phyloP scores from a whole-genome alignment of 2,797 vertebrate species.

The Fringilla coelebs region DNA sequence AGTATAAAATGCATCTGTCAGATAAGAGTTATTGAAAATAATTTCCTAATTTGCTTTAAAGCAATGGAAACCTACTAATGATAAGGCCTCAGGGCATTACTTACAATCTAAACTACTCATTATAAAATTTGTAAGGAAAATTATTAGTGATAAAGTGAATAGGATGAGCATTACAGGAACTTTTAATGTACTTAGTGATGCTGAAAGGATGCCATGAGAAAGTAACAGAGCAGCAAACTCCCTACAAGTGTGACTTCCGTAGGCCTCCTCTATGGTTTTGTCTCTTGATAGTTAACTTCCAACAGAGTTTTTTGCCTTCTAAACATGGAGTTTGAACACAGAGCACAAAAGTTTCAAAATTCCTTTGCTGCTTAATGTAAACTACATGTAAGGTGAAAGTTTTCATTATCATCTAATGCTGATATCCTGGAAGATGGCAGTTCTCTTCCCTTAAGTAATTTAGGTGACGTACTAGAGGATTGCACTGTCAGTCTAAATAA shows the following conservation, averaged over 20 bases:
- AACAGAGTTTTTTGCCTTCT: not conserved
- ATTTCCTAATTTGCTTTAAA: slow-evolving; percentile 19
- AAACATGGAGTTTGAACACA: not conserved
- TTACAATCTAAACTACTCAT: not conserved
- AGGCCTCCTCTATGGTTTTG: not conserved
- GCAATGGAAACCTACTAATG: not conserved
- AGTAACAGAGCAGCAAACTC: not conserved
- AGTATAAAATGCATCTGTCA: slow-evolving; percentile 17
- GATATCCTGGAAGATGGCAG: not conserved
- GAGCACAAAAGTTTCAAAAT: not conserved
- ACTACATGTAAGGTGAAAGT: not conserved
- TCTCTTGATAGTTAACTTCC: not conserved
- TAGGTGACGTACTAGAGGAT: not conserved
- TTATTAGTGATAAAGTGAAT: not conserved
- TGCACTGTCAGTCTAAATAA: not conserved
- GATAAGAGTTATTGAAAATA: slow-evolving; percentile 22
- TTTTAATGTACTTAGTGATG: not conserved
- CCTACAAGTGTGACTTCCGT: not conserved
- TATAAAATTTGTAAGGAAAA: not conserved
- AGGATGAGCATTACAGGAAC: not conserved
- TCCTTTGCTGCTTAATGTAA: not conserved
- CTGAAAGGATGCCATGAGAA: not conserved
- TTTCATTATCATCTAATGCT: not conserved
- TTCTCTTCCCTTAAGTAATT: not conserved
- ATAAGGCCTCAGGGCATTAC: not conserved